Base-by-base conservation (phyloP, 2,888 invertebrate species). In the Ypsolopha scabrella region DNA sequence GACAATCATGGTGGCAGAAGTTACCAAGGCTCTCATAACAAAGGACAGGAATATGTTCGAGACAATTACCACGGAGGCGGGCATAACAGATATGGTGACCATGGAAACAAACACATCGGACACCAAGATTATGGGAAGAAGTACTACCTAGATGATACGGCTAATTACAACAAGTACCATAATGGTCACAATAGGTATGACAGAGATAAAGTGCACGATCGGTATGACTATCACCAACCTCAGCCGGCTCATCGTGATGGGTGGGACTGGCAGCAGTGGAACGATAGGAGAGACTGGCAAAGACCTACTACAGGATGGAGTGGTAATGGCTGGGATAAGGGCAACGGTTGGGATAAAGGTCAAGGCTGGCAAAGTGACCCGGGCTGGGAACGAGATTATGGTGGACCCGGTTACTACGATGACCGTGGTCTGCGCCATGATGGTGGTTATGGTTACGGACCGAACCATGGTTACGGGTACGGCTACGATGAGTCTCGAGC, bases 41-140 rank as follows among this genome's bases (percentile, higher is more conserved):
- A 85, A 51, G 86, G 81, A 0, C 71, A 79, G 53, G 79, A 85
- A 57, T 70, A 79, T 57, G 56, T 75, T 24, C 65, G 71, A 50
- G 80, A 87, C 52, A 78, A 86, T 55, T 72, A 77, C 53, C 72
- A 73, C 3, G 75, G 71, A 1, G 81, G 82, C 2, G 80, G 75
- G 1, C 78, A 85, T 54, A 79, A 79, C 49, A 72, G 72, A 43
- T 63, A 79, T 37, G 82, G 79, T 7, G 85, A 88, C 51, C 65
- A 71, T 33, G 83, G 85, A 6, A 67, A 75, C 24, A 85, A 81
- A 54, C 74, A 80, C 45, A 62, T 64, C n/a, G 75, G 71, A 8
- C 74, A 76, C 58, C 79, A 75, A 55, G 81, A 85, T 55, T 75
- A 87, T 53, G 83, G 77, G 6, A 80, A 80, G 55, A 86, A 87